These are phyloP conservation scores for Acanthosepion lycidas DNA, from an alignment of 2,888 invertebrate species.

Conservation along the genomic window DNA sequence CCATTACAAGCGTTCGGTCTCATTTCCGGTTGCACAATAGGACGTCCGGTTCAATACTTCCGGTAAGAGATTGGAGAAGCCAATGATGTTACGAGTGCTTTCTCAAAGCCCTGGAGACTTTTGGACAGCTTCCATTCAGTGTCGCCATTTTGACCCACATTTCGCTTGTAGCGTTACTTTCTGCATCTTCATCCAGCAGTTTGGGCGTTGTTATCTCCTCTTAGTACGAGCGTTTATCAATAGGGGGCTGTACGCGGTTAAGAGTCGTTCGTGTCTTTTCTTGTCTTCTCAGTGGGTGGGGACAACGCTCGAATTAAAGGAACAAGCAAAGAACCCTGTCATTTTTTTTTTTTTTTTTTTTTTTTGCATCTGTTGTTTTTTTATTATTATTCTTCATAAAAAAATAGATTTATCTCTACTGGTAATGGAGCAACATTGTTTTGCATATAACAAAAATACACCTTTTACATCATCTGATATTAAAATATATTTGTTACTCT, in stretches of 20 bases:
- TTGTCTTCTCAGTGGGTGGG: background rate
- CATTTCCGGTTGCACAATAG: background rate
- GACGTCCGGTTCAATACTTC: background rate
- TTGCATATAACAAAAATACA: too few species aligned
- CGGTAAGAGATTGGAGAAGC: background rate
- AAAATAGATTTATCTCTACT: too few species aligned
- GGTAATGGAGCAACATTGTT: too few species aligned
- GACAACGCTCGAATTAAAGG: background rate
- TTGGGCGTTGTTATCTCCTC: background rate
- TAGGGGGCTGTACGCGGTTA: background rate
- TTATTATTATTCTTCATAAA: too few species aligned
- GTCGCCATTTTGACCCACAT: slow-evolving; percentile 11
- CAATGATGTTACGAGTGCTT: background rate
- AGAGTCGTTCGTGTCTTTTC: background rate
- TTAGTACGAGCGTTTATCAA: background rate
- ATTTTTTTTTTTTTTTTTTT: too few species aligned
- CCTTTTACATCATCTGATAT: too few species aligned
- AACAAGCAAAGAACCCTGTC: background rate
- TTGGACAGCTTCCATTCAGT: background rate
- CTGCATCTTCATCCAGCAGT: background rate
- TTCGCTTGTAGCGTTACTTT: background rate
- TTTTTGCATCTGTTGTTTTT: too few species aligned
- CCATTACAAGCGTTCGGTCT: slow-evolving; percentile 7
- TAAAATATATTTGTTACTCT: too few species aligned
- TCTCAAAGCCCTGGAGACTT: background rate